Conservation (phyloP, 2,113 vertebrate genomes). For the Gallinago undulata region DNA sequence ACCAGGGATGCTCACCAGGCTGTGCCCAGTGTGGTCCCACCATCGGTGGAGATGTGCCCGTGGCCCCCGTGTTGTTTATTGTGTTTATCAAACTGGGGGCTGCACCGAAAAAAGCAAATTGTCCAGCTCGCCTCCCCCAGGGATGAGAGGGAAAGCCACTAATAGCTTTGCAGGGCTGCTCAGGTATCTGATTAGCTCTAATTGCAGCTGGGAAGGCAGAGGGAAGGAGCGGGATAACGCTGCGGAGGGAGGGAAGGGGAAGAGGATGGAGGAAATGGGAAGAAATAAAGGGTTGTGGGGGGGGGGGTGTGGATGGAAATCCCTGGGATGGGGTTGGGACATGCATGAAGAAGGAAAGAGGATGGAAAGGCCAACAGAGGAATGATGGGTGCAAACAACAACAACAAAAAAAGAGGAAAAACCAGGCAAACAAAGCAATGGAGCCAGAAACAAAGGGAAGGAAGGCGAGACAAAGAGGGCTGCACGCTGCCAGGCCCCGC, state of each 20-base stretch:
- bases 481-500: accelerated
- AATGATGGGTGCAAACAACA: neutral
- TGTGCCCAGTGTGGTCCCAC: accelerated
- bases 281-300: neutral
- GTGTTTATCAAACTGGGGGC: conserved; percentile 64
- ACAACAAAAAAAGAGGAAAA: neutral
- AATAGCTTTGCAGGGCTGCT: conserved; percentile 73
- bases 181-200: conserved; percentile 81
- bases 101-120: conserved; percentile 65
- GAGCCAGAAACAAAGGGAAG: conserved; percentile 46
- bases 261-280: neutral
- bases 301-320: neutral
- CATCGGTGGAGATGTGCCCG: neutral
- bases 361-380: neutral
- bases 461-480: conserved; percentile 44
- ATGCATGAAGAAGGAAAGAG: accelerated
- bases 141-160: conserved; percentile 54
- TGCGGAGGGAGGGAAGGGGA: neutral
- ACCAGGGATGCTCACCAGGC: accelerated
- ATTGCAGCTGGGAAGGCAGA: conserved; percentile 69
- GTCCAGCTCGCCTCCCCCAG: conserved; percentile 73
- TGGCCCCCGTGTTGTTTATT: neutral
- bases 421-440: conserved; percentile 7
- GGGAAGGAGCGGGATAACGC: neutral
- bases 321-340: neutral